These are phyloP conservation scores for Sardinella longiceps DNA, from an alignment of 2,797 vertebrate species.

Conservation along the genomic window DNA sequence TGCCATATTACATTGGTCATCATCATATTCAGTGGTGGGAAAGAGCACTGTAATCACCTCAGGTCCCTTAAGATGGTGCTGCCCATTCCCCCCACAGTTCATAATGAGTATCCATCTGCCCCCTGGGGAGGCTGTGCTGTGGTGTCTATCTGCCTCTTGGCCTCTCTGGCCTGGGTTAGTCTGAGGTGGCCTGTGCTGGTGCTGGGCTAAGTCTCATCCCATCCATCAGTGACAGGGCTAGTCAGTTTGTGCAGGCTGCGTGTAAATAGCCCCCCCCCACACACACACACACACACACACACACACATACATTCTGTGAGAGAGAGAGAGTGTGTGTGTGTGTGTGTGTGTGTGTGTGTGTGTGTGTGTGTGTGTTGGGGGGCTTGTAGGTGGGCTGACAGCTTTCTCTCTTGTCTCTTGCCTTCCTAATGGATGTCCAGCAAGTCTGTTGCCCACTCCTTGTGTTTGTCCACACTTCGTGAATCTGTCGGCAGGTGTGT, in stretches of 20 bases:
- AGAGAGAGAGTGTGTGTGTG: not conserved
- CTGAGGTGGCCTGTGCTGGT: slow-evolving; percentile 55
- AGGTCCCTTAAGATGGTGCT: not conserved
- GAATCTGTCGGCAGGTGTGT: slow-evolving; percentile 72
- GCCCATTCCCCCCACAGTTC: no score
- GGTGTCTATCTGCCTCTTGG: not conserved
- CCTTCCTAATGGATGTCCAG: slow-evolving; percentile 46
- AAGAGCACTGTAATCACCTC: no score
- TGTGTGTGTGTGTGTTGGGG: not conserved
- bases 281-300: no score
- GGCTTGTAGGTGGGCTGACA: slow-evolving; percentile 69
- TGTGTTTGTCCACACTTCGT: slow-evolving; percentile 67
- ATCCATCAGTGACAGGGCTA: slow-evolving; percentile 74
- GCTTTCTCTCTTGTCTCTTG: slow-evolving; percentile 46
- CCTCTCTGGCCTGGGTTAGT: not conserved
- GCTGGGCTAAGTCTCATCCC: slow-evolving; percentile 66
- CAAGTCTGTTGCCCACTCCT: slow-evolving; percentile 42
- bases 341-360: slow-evolving; percentile 1
- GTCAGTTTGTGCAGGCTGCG: slow-evolving; percentile 73
- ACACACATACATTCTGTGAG: no score
- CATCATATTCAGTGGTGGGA: no score
- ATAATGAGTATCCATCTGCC: not conserved
- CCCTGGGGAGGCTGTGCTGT: not conserved
- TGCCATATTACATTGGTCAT: no score
- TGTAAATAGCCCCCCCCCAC: slow-evolving; percentile 65